Conservation (phyloP, 2,113 vertebrate genomes). For the Lepus europaeus region DNA sequence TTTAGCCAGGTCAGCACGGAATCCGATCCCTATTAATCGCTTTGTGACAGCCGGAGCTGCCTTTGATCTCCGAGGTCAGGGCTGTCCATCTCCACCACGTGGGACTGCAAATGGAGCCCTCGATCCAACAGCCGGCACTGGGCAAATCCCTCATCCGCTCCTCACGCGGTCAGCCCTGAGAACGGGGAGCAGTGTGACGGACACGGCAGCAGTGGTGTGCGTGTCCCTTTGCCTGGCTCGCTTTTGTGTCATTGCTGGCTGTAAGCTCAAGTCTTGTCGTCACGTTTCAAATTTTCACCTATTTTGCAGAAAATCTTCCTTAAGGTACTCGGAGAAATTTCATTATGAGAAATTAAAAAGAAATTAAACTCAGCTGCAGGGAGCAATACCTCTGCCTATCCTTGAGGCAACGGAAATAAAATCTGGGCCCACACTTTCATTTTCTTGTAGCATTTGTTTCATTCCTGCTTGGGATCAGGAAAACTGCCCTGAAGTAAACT, state of each 20-base stretch:
- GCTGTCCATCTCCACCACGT: not conserved
- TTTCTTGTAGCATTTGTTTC: not conserved
- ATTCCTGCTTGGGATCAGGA: not conserved
- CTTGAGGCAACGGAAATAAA: not conserved
- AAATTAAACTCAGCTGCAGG: not conserved
- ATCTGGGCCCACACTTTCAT: not conserved
- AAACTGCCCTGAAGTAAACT: not conserved
- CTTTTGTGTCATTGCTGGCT: not conserved
- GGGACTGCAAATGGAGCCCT: not conserved
- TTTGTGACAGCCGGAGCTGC: not conserved
- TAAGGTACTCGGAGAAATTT: not conserved
- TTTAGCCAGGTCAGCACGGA: not conserved
- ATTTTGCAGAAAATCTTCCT: conserved; percentile 25
- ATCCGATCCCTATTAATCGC: not conserved
- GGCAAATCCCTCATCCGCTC: not conserved
- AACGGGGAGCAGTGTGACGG: fast-evolving
- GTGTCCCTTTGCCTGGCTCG: not conserved
- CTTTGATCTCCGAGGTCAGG: fast-evolving
- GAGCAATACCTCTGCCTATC: not conserved
- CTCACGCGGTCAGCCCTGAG: not conserved
- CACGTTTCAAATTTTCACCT: conserved; percentile 44
- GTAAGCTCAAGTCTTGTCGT: not conserved
- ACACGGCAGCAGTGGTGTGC: not conserved
- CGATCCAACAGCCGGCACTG: fast-evolving
- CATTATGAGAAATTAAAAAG: conserved; percentile 7